phyloP scores from a whole-genome alignment of 2,113 vertebrate genomes.

The Mesoclemmys tuberculata region DNA sequence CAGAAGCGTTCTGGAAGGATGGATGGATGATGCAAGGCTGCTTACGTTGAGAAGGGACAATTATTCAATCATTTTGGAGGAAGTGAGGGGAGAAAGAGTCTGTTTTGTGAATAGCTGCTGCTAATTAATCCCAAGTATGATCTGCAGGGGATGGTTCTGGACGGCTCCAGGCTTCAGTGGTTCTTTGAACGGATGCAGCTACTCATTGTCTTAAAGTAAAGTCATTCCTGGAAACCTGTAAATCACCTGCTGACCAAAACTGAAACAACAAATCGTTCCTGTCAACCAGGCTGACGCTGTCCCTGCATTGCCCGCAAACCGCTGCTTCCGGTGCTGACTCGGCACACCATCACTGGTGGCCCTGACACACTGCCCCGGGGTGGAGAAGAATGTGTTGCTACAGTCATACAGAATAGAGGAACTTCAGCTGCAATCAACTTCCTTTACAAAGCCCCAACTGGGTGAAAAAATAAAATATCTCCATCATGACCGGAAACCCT shows the following conservation, averaged over 20 bases:
- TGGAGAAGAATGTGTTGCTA: background rate
- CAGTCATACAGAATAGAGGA: background rate
- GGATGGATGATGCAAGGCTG: background rate
- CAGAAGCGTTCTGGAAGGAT: background rate
- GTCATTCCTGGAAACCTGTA: background rate
- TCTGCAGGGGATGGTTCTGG: background rate
- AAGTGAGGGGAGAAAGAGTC: background rate
- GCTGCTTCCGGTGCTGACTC: background rate
- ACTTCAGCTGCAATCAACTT: background rate
- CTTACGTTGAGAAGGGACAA: background rate
- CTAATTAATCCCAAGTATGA: background rate
- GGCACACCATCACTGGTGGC: background rate
- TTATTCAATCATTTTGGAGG: background rate
- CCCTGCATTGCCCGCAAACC: background rate
- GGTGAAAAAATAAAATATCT: background rate
- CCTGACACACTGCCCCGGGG: background rate
- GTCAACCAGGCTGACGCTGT: background rate
- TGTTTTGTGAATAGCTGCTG: background rate
- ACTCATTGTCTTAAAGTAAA: background rate
- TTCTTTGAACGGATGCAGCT: rapidly evolving
- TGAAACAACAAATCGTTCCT: background rate
- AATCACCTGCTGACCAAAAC: background rate
- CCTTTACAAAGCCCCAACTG: background rate
- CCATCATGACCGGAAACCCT: background rate
- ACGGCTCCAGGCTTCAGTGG: background rate